Conservation (phyloP, 2,888 invertebrate genomes). For the Laothoe populi region DNA sequence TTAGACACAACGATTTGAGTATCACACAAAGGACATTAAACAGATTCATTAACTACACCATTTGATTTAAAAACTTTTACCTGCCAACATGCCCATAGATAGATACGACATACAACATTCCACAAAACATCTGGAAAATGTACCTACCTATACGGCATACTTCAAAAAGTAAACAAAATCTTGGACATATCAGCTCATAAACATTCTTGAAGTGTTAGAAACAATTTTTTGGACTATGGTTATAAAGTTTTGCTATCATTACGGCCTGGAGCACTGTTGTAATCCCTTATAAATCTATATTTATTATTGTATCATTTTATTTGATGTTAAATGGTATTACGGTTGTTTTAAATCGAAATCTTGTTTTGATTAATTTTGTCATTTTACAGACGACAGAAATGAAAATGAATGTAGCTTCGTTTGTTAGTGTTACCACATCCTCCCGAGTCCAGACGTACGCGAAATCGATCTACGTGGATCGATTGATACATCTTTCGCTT, state of each 20-base stretch:
- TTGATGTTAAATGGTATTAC: conserved; percentile 4
- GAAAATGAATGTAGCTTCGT: conserved; percentile 7
- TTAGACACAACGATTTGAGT: neutral
- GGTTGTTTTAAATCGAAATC: conserved; percentile 1
- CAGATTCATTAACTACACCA: neutral
- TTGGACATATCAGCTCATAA: conserved; percentile 1
- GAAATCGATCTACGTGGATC: neutral
- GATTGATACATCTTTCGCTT: neutral
- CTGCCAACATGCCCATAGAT: neutral
- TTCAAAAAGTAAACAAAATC: neutral
- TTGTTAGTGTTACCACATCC: neutral
- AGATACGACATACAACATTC: conserved; percentile 17
- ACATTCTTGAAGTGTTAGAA: neutral
- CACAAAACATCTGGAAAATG: neutral
- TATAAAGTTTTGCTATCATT: neutral
- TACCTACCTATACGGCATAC: no score
- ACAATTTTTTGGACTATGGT: neutral
- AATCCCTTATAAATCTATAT: neutral
- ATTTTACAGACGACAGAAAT: conserved; percentile 9
- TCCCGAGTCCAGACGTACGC: no score
- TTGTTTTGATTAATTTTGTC: conserved; percentile 1
- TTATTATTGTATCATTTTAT: neutral
- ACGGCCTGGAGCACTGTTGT: neutral
- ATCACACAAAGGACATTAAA: neutral
- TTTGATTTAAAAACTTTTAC: neutral